These are phyloP conservation scores for Matsumyia berberina DNA, from an alignment of 2,888 invertebrate genomes.

Conservation along the genomic window DNA sequence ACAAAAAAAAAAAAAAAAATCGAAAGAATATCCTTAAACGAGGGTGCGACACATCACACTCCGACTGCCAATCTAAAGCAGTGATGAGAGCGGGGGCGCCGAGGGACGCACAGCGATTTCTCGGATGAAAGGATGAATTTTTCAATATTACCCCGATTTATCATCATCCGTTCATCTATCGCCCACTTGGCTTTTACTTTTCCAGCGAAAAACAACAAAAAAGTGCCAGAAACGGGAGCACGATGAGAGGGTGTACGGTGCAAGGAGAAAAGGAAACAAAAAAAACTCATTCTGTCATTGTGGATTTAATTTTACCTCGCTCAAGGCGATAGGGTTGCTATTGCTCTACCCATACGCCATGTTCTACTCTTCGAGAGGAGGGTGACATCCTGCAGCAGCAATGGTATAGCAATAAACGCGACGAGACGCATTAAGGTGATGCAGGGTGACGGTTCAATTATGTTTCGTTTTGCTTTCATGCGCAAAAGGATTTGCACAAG, in stretches of 20 bases:
- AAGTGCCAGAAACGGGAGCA: slow-evolving; percentile 1
- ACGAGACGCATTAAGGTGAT: slow-evolving; percentile 50
- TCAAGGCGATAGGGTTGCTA: slow-evolving; percentile 58
- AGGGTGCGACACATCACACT: slow-evolving; percentile 45
- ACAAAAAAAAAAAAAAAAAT: slow-evolving; percentile 11
- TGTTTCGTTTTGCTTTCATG: slow-evolving; percentile 42
- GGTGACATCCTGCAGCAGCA: slow-evolving; percentile 27
- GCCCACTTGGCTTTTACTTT: slow-evolving; percentile 62
- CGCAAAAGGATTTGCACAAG: slow-evolving; percentile 23
- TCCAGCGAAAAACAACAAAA: not conserved
- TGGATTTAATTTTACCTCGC: slow-evolving; percentile 71
- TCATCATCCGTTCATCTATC: slow-evolving; percentile 72
- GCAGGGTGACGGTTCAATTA: slow-evolving; percentile 75
- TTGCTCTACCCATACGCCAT: slow-evolving; percentile 24
- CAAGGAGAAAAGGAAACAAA: slow-evolving; percentile 39
- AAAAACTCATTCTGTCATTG: slow-evolving; percentile 60
- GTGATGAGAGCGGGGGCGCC: not conserved
- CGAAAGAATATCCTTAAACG: slow-evolving; percentile 18
- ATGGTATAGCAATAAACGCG: slow-evolving; percentile 4
- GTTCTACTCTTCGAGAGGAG: slow-evolving; percentile 7
- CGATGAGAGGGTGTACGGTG: not conserved
- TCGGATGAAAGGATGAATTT: slow-evolving; percentile 65
- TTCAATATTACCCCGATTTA: slow-evolving; percentile 76
- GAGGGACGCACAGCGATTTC: slow-evolving; percentile 20
- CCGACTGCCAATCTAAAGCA: slow-evolving; percentile 1